These are phyloP conservation scores for Zoanthus gigantus DNA, from an alignment of 92 coral and sea anemone genomes.

Conservation along the genomic window DNA sequence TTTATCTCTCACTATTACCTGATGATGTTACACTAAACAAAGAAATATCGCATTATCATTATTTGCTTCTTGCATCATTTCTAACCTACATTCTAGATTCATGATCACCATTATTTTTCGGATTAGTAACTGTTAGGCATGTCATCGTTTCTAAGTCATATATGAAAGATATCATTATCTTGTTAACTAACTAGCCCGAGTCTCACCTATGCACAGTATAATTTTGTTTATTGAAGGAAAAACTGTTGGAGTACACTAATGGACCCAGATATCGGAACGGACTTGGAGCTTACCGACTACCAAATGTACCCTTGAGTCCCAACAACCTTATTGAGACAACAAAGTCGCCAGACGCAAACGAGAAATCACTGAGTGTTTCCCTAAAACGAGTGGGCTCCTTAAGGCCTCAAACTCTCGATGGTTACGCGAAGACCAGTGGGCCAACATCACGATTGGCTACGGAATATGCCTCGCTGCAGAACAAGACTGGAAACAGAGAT, in stretches of 20 bases:
- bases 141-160: too few species aligned
- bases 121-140: too few species aligned
- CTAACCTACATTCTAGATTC: too few species aligned
- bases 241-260: background rate
- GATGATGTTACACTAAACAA: too few species aligned
- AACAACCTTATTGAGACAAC: background rate
- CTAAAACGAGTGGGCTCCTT: background rate
- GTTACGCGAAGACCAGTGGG: slow-evolving; percentile 44
- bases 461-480: slow-evolving; percentile 47
- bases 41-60: too few species aligned
- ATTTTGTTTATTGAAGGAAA: background rate
- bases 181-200: background rate
- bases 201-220: background rate
- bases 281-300: background rate
- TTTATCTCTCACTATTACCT: too few species aligned
- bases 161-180: background rate
- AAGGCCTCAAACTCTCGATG: slow-evolving; percentile 4
- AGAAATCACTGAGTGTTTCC: background rate
- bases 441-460: slow-evolving; percentile 41
- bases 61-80: too few species aligned
- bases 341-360: background rate
- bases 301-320: background rate
- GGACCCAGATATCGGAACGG: background rate
- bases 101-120: too few species aligned
- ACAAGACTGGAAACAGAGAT: slow-evolving; percentile 60